Evolutionary conservation across 1,140 invertebrate species (phyloP).

Genomic region (Tribolium castaneum): DNA sequence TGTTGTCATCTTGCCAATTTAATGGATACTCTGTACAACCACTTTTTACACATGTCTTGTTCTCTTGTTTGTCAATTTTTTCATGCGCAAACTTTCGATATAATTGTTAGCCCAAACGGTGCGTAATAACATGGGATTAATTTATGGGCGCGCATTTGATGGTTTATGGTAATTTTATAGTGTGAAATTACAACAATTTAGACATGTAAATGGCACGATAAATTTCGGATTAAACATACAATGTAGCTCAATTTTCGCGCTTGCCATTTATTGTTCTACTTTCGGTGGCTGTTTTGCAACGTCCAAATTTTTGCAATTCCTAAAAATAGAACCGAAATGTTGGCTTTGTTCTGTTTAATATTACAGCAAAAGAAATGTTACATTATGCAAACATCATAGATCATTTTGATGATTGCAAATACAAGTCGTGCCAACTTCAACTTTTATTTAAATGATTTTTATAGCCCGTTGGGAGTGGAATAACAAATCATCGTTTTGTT

Average conservation of each 20-base stretch:
- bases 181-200: background rate
- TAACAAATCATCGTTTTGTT: background rate
- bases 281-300: no score
- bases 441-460: background rate
- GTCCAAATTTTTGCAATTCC: background rate
- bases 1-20: constrained; percentile 18
- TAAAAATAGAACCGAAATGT: background rate
- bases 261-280: no score
- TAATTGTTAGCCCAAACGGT: background rate
- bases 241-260: background rate
- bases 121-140: background rate
- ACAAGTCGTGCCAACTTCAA: background rate
- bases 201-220: background rate
- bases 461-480: background rate
- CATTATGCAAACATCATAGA: background rate
- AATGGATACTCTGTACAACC: constrained; percentile 23
- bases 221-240: background rate
- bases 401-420: background rate
- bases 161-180: background rate
- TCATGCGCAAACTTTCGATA: background rate
- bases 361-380: background rate
- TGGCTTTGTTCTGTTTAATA: background rate
- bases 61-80: constrained; percentile 1
- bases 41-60: constrained; percentile 34
- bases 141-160: background rate